Evolutionary conservation across 2,888 invertebrate species (phyloP).

Genomic region (Coleophora flavipennella): DNA sequence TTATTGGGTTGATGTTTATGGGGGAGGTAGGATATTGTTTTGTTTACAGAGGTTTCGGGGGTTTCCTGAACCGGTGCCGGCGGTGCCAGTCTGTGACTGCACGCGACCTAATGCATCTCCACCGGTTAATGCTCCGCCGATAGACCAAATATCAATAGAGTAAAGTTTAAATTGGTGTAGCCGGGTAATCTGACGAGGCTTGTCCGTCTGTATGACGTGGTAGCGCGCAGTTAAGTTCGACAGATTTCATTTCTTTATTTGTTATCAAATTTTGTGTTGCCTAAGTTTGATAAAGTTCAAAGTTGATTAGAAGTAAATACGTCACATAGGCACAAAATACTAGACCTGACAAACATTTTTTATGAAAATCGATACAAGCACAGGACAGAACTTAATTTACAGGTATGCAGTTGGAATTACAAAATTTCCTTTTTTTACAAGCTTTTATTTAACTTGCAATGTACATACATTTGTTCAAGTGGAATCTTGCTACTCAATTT

Average conservation of each 20-base stretch:
- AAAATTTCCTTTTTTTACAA: too few relatives aligned
- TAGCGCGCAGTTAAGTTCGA: conserved; percentile 26
- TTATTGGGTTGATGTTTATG: conserved; percentile 20
- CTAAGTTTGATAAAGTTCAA: too few relatives aligned
- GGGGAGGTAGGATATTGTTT: conserved; percentile 28
- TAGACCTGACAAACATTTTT: too few relatives aligned
- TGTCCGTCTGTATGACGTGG: conserved; percentile 20
- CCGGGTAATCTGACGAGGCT: conserved; percentile 1
- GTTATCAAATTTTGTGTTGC: conserved; percentile 2
- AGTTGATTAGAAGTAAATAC: too few relatives aligned
- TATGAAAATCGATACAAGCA: too few relatives aligned
- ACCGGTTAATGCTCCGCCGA: conserved; percentile 17
- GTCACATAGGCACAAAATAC: too few relatives aligned
- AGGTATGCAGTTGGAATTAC: too few relatives aligned
- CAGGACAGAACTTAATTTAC: too few relatives aligned
- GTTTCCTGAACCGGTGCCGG: conserved; percentile 45
- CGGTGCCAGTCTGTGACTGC: conserved; percentile 71
- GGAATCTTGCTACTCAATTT: too few relatives aligned
- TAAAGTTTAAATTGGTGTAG: conserved; percentile 30
- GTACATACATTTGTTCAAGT: too few relatives aligned
- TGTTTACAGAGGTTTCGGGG: conserved; percentile 52
- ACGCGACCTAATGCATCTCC: conserved; percentile 60
- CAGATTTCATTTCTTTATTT: conserved; percentile 23
- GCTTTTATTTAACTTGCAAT: too few relatives aligned
- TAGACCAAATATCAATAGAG: conserved; percentile 10